Base-by-base conservation (phyloP, 2,113 vertebrate genomes). In the Corythoichthys haematopterus region DNA sequence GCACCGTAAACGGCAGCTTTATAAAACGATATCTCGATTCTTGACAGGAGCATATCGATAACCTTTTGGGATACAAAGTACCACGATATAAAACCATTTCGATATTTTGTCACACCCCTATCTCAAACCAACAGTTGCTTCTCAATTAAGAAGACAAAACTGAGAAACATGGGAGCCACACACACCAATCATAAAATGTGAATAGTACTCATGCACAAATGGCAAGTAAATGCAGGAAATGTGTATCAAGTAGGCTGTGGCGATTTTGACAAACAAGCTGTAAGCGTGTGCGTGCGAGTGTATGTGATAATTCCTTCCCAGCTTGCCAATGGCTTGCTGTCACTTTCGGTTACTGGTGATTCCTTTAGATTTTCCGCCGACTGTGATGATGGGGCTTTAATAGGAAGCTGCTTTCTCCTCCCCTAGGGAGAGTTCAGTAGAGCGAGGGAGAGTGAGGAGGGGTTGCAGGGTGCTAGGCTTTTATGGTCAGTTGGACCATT, bases 261-360 rank as follows among this genome's bases (percentile, higher is more conserved):
- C 33, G 53, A 64, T 55, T 50, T 45, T 51, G 68, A 76, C 76
- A 69, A 76, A 82, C 66, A 66, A 71, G 69, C 78, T 57, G 63
- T 20, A 36, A 46, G 46, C 50, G 67, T 52, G 76, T 71, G 66
- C 51, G 64, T 47, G 69, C 36, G 81, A 59, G 66, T 47, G 61
- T 56, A 75, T 59, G 66, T 62, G 79, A 76, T 89, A 87, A 87
- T 85, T 85, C 83, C 81, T 71, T 79, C 66, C 82, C 59, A 52
- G 68, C 89, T 92, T 89, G 85, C 88, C 87, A 86, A 65, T 82
- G 59, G 84, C 77, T 78, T 47, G 61, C 77, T 91, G 90, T 92
- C 92, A 87, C 80, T 80, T 80, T 76, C 78, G 85, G 85, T 92
- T 93, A 93, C 71, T 46, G 80, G 78, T 91, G 90, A 92, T 90